Evolutionary conservation across 2,797 vertebrate genomes (phyloP).

Genomic region (Cynodonichthys magdalenae): DNA sequence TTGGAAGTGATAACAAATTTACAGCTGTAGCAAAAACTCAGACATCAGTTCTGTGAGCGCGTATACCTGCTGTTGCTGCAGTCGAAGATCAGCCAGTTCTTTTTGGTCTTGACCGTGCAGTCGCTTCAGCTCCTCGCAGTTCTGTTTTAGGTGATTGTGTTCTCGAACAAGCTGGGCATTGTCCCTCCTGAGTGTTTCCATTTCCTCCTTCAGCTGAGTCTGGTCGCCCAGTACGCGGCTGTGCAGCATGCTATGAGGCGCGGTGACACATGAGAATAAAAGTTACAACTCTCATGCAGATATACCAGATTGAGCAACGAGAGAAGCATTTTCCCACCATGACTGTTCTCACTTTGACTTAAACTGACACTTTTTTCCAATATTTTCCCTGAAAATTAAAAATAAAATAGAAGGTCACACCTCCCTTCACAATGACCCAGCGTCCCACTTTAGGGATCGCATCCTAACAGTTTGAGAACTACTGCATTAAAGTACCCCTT

Average conservation of each 20-base stretch:
- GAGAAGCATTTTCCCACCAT: too few species aligned
- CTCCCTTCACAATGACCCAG: too few species aligned
- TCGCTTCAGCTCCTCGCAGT: constrained; percentile 93
- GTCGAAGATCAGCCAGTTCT: constrained; percentile 90
- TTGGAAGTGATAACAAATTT: constrained; percentile 37
- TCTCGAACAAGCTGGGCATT: constrained; percentile 90
- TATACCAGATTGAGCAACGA: not conserved
- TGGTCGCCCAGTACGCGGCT: constrained; percentile 94
- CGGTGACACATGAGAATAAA: not conserved
- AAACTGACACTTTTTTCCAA: too few species aligned
- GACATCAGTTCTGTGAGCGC: not conserved
- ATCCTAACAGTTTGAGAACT: too few species aligned
- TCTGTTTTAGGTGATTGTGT: constrained; percentile 94
- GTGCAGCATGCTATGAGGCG: constrained; percentile 88
- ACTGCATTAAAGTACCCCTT: too few species aligned
- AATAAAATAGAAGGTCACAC: too few species aligned
- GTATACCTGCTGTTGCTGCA: constrained; percentile 94
- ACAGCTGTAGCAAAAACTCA: constrained; percentile 2
- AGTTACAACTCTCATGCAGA: not conserved
- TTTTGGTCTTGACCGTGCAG: constrained; percentile 92
- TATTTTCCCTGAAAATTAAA: too few species aligned
- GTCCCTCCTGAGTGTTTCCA: constrained; percentile 91
- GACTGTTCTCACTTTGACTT: too few species aligned
- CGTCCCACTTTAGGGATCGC: too few species aligned
- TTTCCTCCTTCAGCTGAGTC: constrained; percentile 93